Evolutionary conservation across 2,113 vertebrate genomes (phyloP).

Genomic region (Sturnira hondurensis): DNA sequence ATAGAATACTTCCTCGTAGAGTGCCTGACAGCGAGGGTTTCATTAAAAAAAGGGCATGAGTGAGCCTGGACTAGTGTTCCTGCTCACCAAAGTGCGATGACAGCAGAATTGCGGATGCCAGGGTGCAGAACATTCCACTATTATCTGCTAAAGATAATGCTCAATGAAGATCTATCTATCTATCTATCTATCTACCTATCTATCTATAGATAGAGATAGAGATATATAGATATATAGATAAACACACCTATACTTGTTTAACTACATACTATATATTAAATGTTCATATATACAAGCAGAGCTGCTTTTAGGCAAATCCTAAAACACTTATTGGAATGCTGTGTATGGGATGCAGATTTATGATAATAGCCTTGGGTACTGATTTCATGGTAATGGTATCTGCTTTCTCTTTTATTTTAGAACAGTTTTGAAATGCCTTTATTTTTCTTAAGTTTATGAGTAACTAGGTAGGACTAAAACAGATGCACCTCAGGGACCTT

Average conservation of each 20-base stretch:
- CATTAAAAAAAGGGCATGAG: conserved; percentile 64
- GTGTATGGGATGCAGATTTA: not conserved
- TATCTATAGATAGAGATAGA: no score
- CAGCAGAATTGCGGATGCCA: not conserved
- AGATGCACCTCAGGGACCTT: not conserved
- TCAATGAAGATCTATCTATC: not conserved
- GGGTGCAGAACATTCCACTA: not conserved
- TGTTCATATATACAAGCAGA: not conserved
- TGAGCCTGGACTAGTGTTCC: conserved; percentile 60
- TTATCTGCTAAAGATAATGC: conserved; percentile 8
- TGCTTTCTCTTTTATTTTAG: not conserved
- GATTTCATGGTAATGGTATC: rapidly evolving
- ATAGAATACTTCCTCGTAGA: conserved; percentile 65
- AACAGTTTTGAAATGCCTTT: not conserved
- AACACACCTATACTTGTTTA: not conserved
- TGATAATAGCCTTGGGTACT: not conserved
- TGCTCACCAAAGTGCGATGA: conserved; percentile 29
- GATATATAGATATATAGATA: not conserved
- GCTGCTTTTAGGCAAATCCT: conserved; percentile 2
- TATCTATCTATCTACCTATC: no score
- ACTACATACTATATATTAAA: not conserved
- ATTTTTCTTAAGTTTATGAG: not conserved
- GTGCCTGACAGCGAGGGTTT: conserved; percentile 63
- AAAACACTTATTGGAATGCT: not conserved
- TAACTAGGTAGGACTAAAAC: not conserved